Evolutionary conservation across 1,140 invertebrate genomes (phyloP).

Genomic region (Hycleus phaleratus): DNA sequence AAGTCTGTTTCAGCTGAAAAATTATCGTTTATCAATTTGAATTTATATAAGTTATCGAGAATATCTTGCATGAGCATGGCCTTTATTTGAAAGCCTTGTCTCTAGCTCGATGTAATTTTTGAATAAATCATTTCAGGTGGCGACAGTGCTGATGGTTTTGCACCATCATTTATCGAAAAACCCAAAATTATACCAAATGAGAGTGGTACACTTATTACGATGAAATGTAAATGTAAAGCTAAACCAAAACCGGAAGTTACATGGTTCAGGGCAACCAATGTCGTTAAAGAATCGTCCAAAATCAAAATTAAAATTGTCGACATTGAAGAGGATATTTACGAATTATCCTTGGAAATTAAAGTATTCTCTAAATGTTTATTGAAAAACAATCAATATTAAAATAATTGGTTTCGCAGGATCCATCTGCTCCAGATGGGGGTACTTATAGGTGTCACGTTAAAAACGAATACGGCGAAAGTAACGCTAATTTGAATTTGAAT

Average conservation of each 20-base stretch:
- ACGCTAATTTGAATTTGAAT: constrained; percentile 96
- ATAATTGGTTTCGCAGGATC: constrained; percentile 61
- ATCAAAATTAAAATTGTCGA: constrained; percentile 70
- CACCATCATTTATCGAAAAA: constrained; percentile 93
- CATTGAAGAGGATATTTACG: constrained; percentile 79
- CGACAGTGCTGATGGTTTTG: constrained; percentile 80
- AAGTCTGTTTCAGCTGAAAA: constrained; percentile 27
- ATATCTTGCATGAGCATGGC: constrained; percentile 40
- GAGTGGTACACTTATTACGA: constrained; percentile 86
- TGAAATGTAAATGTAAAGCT: constrained; percentile 92
- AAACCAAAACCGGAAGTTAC: constrained; percentile 83
- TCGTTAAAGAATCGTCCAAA: constrained; percentile 78
- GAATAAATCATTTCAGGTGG: constrained; percentile 57
- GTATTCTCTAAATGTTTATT: constrained; percentile 42
- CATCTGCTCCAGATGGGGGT: constrained; percentile 88
- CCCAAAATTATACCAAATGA: constrained; percentile 97
- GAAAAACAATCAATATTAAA: background rate
- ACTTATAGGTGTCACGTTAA: constrained; percentile 95
- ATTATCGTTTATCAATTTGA: too few species aligned
- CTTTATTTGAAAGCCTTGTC: constrained; percentile 28
- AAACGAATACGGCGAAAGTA: constrained; percentile 95
- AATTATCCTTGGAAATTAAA: constrained; percentile 81
- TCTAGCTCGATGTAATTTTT: constrained; percentile 20
- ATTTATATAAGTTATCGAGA: too few species aligned
- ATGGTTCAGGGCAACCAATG: constrained; percentile 81